Base-by-base conservation (phyloP, 2,888 invertebrate genomes). In the Osedax frankpressi region DNA sequence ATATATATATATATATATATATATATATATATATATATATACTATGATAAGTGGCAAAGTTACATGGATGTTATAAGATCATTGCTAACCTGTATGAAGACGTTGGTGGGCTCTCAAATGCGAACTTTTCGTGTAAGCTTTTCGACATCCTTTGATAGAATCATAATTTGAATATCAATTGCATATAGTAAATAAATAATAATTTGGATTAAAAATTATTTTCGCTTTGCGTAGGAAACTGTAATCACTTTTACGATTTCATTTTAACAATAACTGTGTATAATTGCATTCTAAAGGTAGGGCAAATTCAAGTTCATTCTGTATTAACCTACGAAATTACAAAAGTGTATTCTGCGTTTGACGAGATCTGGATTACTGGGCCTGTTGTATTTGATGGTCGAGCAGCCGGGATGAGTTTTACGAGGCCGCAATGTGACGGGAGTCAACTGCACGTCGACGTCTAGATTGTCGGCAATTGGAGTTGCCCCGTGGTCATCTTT, bases 81-180 rank as follows among this genome's bases (percentile, higher is more conserved):
- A 44, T 19, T 26, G 14, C 79, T 87, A 87, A 73, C 87, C 87
- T 86, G 95, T 95, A 84, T 95, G 95, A 86, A 95, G 94, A 86
- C 95, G 89, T 86, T 95, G 94, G 87, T 95, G 95, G 78, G 95
- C 95, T 87, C 95, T 95, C 79, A 95, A 88, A 86, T 95, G 95
- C 81, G 94, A 95, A 87, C 94, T 94, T 88, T 95, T 95, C 79
- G 95, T 95, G 87, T 95, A 95, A 78, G 94, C 94, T 88, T 95
- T 95, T 81, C 91, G 89, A 87, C 95, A 95, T 85, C 93, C 95
- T 94, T 88, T 44, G n/a, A n/a, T n/a, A n/a, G n/a, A n/a, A n/a
- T n/a, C n/a, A n/a, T n/a, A n/a, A n/a, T n/a, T n/a, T n/a, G n/a
- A n/a, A n/a, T n/a, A n/a, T n/a, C n/a, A n/a, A n/a, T n/a, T n/a